phyloP scores from a whole-genome alignment of 53 echinoderm and acorn worm species.

The Mesocentrotus franciscanus region DNA sequence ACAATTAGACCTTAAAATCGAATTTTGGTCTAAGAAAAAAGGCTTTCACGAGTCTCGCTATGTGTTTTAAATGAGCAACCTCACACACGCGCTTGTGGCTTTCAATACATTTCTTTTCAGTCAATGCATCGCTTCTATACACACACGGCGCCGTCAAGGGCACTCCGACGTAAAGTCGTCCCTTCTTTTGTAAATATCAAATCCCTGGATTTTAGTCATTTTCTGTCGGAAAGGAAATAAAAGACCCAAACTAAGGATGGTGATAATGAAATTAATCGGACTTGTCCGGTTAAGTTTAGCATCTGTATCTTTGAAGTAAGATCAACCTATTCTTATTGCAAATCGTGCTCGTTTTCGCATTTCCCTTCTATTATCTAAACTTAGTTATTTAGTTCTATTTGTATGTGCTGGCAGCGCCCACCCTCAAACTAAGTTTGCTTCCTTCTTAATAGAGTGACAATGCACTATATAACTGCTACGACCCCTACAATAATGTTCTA shows the following conservation, averaged over 20 bases:
- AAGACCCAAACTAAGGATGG: neutral
- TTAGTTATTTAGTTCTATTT: neutral
- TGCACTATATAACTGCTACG: neutral
- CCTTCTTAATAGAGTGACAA: neutral
- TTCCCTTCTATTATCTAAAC: neutral
- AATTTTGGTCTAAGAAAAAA: slow-evolving; percentile 50
- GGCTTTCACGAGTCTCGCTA: neutral
- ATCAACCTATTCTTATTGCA: neutral
- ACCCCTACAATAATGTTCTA: neutral
- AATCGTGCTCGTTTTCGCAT: neutral
- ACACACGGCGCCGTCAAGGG: slow-evolving; percentile 51
- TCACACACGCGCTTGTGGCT: slow-evolving; percentile 50
- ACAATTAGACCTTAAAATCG: slow-evolving; percentile 73
- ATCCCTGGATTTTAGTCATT: slow-evolving; percentile 19
- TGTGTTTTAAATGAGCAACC: slow-evolving; percentile 34
- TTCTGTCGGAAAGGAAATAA: neutral
- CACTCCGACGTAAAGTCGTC: neutral
- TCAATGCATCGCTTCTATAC: slow-evolving; percentile 18
- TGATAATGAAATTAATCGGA: slow-evolving; percentile 24
- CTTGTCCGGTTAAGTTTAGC: slow-evolving; percentile 4
- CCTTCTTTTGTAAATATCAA: slow-evolving; percentile 4
- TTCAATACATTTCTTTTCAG: slow-evolving; percentile 8
- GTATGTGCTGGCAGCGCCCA: neutral
- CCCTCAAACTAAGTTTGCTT: neutral
- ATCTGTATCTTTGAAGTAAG: slow-evolving; percentile 2